A percentile compares a stretch with the other conserved stretches of the same genome.
phyloP scores from a whole-genome alignment of 2,797 vertebrate genomes.

The Dermochelys coriacea region DNA sequence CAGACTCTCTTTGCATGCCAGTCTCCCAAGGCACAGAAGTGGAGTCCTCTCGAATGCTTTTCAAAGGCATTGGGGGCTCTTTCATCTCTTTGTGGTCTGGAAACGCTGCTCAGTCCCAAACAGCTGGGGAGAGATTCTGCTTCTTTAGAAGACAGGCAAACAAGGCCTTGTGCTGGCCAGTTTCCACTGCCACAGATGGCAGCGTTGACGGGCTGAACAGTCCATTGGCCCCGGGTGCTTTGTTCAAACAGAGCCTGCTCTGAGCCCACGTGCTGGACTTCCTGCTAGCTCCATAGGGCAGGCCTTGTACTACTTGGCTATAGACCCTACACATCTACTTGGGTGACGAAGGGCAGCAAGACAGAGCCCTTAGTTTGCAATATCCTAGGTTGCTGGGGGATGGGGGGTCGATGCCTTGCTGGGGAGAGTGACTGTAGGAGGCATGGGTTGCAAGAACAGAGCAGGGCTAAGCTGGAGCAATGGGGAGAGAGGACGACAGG shows the following conservation, averaged over 20 bases:
- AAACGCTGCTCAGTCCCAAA: not conserved
- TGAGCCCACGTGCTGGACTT: not conserved
- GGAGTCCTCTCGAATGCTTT: not conserved
- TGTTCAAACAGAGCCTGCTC: too few species aligned
- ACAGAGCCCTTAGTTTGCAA: too few species aligned
- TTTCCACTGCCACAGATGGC: too few species aligned
- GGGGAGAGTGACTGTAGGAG: not conserved
- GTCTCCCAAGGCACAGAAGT: not conserved
- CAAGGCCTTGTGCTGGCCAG: too few species aligned
- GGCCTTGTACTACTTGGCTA: not conserved
- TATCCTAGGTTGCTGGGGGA: too few species aligned
- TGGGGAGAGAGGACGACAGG: too few species aligned
- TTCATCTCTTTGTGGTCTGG: not conserved
- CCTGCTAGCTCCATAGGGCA: not conserved
- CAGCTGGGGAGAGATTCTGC: not conserved
- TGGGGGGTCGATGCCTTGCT: not conserved
- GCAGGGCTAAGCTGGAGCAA: not conserved
- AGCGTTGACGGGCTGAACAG: too few species aligned
- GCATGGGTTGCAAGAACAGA: not conserved
- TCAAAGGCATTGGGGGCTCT: not conserved
- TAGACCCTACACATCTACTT: too few species aligned
- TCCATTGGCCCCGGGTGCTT: too few species aligned
- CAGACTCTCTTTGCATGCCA: not conserved
- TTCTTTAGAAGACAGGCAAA: not conserved
- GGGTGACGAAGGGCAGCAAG: too few species aligned